phyloP scores from a whole-genome alignment of 2,888 invertebrate species.

The Shargacucullia verbasci region DNA sequence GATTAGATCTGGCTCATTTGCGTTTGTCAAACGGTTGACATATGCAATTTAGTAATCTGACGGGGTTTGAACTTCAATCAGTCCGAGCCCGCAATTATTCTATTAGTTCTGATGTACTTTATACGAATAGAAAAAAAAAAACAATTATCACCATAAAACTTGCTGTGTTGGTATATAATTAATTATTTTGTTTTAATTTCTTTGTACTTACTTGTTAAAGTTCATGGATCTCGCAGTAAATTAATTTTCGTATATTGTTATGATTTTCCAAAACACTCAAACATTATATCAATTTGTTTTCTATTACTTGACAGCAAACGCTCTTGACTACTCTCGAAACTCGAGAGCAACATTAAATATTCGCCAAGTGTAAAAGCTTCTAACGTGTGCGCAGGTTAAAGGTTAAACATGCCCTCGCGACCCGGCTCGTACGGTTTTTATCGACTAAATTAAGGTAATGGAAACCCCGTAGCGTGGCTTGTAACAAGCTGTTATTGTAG shows the following conservation, averaged over 20 bases:
- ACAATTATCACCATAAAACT: too few species aligned
- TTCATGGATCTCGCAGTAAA: too few species aligned
- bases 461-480: conserved; percentile 72
- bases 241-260: too few species aligned
- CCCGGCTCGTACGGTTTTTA: conserved; percentile 73
- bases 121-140: not conserved
- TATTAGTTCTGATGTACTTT: conserved; percentile 53
- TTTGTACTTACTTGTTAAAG: too few species aligned
- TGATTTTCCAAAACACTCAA: conserved; percentile 1
- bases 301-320: conserved; percentile 32
- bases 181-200: too few species aligned
- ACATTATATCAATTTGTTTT: conserved; percentile 32
- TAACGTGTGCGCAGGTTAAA: conserved; percentile 65
- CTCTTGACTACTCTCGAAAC: conserved; percentile 16
- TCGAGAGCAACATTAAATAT: conserved; percentile 45
- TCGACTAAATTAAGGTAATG: conserved; percentile 80
- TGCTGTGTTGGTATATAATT: too few species aligned
- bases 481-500: conserved; percentile 82
- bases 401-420: conserved; percentile 78
- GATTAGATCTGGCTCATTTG: conserved; percentile 65
- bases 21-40: conserved; percentile 67
- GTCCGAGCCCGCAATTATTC: conserved; percentile 57
- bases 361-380: conserved; percentile 63
- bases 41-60: conserved; percentile 65
- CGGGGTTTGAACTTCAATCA: conserved; percentile 55